Evolutionary conservation across 1,140 invertebrate genomes (phyloP).

Genomic region (Helicoverpa zea): DNA sequence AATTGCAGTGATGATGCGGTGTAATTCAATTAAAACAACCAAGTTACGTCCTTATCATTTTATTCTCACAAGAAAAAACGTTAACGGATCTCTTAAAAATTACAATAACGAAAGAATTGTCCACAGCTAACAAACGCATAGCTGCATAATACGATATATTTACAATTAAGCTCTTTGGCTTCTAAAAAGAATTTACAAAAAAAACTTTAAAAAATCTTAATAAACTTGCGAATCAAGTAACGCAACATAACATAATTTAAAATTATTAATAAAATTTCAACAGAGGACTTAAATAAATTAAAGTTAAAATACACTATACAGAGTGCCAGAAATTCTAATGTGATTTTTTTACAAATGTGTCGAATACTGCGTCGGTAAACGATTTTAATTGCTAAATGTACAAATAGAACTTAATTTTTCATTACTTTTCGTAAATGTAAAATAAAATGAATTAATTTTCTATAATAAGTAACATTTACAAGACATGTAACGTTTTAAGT

Average conservation of each 20-base stretch:
- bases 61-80: slow-evolving; percentile 86
- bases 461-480: slow-evolving; percentile 51
- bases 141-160: slow-evolving; percentile 65
- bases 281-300: slow-evolving; percentile 60
- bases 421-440: slow-evolving; percentile 4
- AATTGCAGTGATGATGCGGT: no score
- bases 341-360: slow-evolving; percentile 59
- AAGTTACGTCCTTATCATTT: slow-evolving; percentile 66
- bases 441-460: slow-evolving; percentile 35
- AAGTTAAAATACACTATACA: slow-evolving; percentile 59
- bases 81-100: slow-evolving; percentile 85
- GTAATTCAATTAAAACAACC: slow-evolving; percentile 54
- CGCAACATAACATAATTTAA: slow-evolving; percentile 79
- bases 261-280: slow-evolving; percentile 84
- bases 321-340: slow-evolving; percentile 47
- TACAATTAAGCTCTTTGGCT: slow-evolving; percentile 85
- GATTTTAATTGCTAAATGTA: slow-evolving; percentile 47
- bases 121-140: slow-evolving; percentile 67
- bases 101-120: slow-evolving; percentile 82
- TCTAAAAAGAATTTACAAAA: slow-evolving; percentile 78
- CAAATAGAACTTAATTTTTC: slow-evolving; percentile 46
- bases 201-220: slow-evolving; percentile 62
- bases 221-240: slow-evolving; percentile 72
- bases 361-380: slow-evolving; percentile 75
- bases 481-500: slow-evolving; percentile 41